phyloP scores from a whole-genome alignment of 2,888 invertebrate genomes.

The Trachelus iudaicus region DNA sequence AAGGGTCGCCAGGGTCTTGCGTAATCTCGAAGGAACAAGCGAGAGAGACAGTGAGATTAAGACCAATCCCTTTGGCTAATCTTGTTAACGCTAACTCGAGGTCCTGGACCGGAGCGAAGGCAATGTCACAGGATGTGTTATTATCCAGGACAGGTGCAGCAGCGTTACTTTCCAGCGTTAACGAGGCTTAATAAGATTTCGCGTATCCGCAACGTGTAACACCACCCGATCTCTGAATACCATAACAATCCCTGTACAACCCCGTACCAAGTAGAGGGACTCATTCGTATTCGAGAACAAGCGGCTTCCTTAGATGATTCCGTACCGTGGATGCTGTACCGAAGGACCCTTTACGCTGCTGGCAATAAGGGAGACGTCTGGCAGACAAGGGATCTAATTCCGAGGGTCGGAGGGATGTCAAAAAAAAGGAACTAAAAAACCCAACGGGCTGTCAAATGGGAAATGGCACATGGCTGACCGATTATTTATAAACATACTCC shows the following conservation, averaged over 20 bases:
- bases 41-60: slow-evolving; percentile 32
- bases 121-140: not conserved
- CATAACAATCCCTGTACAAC: not conserved
- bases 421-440: not conserved
- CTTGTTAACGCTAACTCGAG: slow-evolving; percentile 51
- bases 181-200: not conserved
- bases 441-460: not conserved
- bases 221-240: not conserved
- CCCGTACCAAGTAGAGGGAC: not conserved
- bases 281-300: not conserved
- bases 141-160: not conserved
- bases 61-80: slow-evolving; percentile 48
- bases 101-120: slow-evolving; percentile 20
- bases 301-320: not conserved
- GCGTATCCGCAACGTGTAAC: not conserved
- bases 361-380: not conserved
- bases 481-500: slow-evolving; percentile 2
- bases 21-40: slow-evolving; percentile 19
- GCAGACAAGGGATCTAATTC: not conserved
- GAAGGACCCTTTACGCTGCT: not conserved
- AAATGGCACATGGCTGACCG: not conserved
- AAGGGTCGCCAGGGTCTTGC: not conserved
- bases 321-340: not conserved
- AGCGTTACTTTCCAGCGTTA: not conserved
- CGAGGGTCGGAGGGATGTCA: not conserved